phyloP scores from a whole-genome alignment of 2,797 vertebrate species.

The Rhinella marina region DNA sequence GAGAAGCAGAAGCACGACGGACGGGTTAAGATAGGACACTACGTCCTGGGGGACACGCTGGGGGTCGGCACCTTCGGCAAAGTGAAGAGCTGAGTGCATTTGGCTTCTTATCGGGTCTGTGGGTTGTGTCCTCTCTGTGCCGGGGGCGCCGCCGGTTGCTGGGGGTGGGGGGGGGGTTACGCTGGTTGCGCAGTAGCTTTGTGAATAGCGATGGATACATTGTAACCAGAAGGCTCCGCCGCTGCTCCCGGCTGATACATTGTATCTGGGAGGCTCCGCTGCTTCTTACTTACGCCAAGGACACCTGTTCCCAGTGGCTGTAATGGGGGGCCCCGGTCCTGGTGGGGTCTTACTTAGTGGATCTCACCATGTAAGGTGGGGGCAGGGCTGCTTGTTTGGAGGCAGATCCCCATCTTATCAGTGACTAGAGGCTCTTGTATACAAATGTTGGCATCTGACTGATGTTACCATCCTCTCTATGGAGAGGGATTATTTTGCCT shows the following conservation, averaged over 20 bases:
- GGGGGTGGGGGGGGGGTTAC: not conserved
- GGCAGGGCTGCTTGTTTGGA: too few species aligned
- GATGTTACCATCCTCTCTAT: too few species aligned
- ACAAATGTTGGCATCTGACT: too few species aligned
- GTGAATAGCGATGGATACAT: conserved; percentile 36
- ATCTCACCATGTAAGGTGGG: too few species aligned
- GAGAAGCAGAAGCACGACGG: conserved; percentile 96
- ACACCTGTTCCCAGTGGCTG: not conserved
- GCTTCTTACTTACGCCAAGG: not conserved
- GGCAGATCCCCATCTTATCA: too few species aligned
- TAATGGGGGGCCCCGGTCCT: not conserved
- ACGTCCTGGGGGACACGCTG: conserved; percentile 94
- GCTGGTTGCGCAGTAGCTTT: conserved; percentile 21
- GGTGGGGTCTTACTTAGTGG: not conserved
- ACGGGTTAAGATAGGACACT: conserved; percentile 95
- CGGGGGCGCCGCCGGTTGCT: not conserved
- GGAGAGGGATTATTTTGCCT: too few species aligned
- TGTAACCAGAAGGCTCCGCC: not conserved
- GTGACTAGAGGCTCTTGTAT: too few species aligned
- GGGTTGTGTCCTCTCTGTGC: not conserved
- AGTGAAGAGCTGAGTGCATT: conserved; percentile 95
- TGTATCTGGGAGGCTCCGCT: not conserved
- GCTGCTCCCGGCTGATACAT: too few species aligned
- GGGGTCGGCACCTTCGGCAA: conserved; percentile 98
- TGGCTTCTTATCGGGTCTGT: too few species aligned